These are phyloP conservation scores for Mesocricetus auratus DNA, from an alignment of 2,113 vertebrate species.

Conservation along the genomic window DNA sequence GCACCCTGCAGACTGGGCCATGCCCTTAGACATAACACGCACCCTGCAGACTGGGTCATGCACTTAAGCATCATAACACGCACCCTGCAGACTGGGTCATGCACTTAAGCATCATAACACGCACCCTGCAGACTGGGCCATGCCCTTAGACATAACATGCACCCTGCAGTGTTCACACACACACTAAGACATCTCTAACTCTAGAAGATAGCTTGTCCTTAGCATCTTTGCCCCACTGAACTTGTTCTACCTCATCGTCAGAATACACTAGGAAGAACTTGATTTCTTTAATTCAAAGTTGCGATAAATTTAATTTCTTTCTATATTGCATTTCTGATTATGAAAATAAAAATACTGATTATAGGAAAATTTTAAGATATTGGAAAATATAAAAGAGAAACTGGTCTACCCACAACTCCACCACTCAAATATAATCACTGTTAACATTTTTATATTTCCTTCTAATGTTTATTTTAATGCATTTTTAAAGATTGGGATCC, in stretches of 20 bases:
- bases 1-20: accelerated
- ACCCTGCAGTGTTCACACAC: accelerated
- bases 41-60: accelerated
- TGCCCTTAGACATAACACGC: no score
- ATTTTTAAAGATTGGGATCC: background rate
- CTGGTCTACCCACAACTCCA: background rate
- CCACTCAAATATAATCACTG: background rate
- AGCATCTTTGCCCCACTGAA: no score
- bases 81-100: background rate
- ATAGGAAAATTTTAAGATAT: background rate
- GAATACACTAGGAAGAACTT: background rate
- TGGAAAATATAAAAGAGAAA: background rate
- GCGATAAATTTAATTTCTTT: background rate
- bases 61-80: no score
- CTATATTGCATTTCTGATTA: background rate
- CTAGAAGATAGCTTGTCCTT: no score
- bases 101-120: no score
- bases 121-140: no score
- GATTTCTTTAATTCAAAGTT: constrained; percentile 42
- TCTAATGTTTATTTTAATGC: background rate
- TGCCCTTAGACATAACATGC: accelerated
- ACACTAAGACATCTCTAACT: background rate
- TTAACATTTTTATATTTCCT: background rate
- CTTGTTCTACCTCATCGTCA: background rate
- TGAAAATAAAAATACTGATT: background rate